phyloP scores from a whole-genome alignment of 2,888 invertebrate species.

The Amphipyra berbera region DNA sequence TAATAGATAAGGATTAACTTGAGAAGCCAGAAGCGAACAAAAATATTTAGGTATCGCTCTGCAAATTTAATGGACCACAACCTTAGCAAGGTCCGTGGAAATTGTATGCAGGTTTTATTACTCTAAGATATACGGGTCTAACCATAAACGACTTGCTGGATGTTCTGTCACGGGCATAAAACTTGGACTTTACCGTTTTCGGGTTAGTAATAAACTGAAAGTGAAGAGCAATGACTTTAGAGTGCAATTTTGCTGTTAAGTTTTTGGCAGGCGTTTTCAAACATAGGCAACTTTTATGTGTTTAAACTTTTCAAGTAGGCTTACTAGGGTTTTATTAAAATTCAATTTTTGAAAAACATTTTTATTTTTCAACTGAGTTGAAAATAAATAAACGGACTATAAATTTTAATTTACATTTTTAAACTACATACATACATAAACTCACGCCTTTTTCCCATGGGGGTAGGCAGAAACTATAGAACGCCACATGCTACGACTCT shows the following conservation, averaged over 20 bases:
- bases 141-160: constrained; percentile 55
- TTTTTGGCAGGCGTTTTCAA: constrained; percentile 41
- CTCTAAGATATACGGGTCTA: constrained; percentile 63
- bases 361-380: too few species aligned
- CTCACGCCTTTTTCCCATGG: too few species aligned
- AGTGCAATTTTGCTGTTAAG: constrained; percentile 46
- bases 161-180: constrained; percentile 55
- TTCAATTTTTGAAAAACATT: background rate
- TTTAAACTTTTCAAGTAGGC: background rate
- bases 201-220: constrained; percentile 40
- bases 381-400: too few species aligned
- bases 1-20: too few species aligned
- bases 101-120: constrained; percentile 69
- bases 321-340: too few species aligned
- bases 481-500: too few species aligned
- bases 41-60: constrained; percentile 17
- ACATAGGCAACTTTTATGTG: background rate
- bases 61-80: constrained; percentile 35
- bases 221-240: constrained; percentile 44
- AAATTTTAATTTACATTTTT: too few species aligned
- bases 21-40: too few species aligned
- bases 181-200: constrained; percentile 52
- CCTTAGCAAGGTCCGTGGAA: constrained; percentile 58
- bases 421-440: too few species aligned
- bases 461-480: too few species aligned